These are phyloP conservation scores for Gobio gobio DNA, from an alignment of 2,113 vertebrate genomes.

Conservation along the genomic window DNA sequence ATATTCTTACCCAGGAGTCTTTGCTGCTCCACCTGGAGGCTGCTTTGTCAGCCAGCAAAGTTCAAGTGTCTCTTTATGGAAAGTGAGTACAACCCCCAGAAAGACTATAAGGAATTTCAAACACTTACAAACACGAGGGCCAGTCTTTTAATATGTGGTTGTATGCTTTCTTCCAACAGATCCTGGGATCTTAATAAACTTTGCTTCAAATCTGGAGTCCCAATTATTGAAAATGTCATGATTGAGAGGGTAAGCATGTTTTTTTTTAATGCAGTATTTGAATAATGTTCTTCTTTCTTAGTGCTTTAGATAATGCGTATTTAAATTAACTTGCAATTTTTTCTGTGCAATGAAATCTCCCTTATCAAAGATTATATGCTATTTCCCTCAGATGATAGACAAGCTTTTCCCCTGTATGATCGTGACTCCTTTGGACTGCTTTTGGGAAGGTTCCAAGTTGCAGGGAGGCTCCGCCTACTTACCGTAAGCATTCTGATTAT, in stretches of 20 bases:
- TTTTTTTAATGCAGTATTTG: background rate
- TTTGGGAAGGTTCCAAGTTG: slow-evolving; percentile 98
- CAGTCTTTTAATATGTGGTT: slow-evolving; percentile 15
- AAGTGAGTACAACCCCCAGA: slow-evolving; percentile 84
- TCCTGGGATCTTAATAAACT: slow-evolving; percentile 99
- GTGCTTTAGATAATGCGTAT: background rate
- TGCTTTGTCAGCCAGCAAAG: slow-evolving; percentile 92
- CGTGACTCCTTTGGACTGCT: slow-evolving; percentile 96
- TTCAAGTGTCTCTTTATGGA: slow-evolving; percentile 96
- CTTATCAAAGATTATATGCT: slow-evolving; percentile 31
- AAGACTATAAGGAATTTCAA: background rate
- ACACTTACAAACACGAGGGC: background rate
- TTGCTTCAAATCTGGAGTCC: slow-evolving; percentile 98
- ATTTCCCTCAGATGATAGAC: slow-evolving; percentile 91
- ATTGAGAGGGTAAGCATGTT: slow-evolving; percentile 89
- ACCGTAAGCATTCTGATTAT: slow-evolving; percentile 84
- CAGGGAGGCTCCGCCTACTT: slow-evolving; percentile 97
- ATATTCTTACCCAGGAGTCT: slow-evolving; percentile 90
- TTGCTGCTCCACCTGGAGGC: slow-evolving; percentile 93
- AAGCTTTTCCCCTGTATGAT: slow-evolving; percentile 99
- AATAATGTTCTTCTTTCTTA: background rate
- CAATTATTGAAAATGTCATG: slow-evolving; percentile 98
- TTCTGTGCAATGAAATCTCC: background rate
- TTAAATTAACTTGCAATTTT: background rate
- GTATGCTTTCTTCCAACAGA: slow-evolving; percentile 68